Percentiles rank a stretch among this genome's conserved stretches.
phyloP scores from a whole-genome alignment of 2,888 invertebrate species.

The Eretmocerus hayati region DNA sequence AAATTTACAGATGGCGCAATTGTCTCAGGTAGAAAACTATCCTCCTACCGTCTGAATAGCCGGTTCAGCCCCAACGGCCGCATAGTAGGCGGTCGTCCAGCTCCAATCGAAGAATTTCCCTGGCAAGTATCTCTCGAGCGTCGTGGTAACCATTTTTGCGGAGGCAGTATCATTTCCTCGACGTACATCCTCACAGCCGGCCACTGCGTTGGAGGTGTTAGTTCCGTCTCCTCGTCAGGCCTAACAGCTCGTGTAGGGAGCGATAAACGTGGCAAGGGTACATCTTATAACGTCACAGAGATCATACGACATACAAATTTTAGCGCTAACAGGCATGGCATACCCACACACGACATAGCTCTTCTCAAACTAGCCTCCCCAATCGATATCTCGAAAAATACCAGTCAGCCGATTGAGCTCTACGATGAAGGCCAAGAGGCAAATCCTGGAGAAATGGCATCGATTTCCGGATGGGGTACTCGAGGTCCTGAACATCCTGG shows the following conservation, averaged over 20 bases:
- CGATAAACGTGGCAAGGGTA: conserved; percentile 49
- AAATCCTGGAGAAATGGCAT: conserved; percentile 19
- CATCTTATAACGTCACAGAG: conserved; percentile 44
- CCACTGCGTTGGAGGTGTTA: conserved; percentile 52
- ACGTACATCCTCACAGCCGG: conserved; percentile 54
- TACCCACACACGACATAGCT: conserved; percentile 49
- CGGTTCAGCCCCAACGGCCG: conserved; percentile 27
- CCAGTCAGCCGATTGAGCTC: conserved; percentile 47
- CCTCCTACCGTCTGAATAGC: too few relatives aligned
- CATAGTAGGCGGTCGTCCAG: conserved; percentile 50
- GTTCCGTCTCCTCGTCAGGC: conserved; percentile 13
- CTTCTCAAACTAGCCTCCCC: conserved; percentile 49
- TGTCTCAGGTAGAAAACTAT: too few relatives aligned
- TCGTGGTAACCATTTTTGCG: conserved; percentile 50
- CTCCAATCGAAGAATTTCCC: conserved; percentile 48
- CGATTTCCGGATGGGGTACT: conserved; percentile 32
- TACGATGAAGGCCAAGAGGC: conserved; percentile 36
- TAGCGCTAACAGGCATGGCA: conserved; percentile 37
- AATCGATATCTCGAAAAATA: conserved; percentile 47
- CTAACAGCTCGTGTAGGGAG: conserved; percentile 44
- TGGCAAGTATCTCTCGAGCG: conserved; percentile 48
- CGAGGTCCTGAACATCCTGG: conserved; percentile 28
- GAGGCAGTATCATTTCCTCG: conserved; percentile 51
- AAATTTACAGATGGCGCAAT: too few relatives aligned
- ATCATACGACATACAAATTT: conserved; percentile 52